phyloP scores from a whole-genome alignment of 1,140 invertebrate species.

The Coptotermes formosanus region DNA sequence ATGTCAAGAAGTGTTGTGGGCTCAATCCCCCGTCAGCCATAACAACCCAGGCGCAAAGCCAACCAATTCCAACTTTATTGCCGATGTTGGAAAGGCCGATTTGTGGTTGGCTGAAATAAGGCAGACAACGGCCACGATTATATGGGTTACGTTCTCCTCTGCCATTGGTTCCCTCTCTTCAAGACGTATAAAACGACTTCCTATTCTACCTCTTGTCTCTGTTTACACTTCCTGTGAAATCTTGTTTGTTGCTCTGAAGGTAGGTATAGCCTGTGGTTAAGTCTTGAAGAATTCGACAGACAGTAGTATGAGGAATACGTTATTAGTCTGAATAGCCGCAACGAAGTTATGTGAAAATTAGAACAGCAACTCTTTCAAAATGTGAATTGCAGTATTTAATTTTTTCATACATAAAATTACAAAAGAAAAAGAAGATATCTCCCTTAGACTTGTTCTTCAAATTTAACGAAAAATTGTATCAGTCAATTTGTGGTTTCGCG shows the following conservation, averaged over 20 bases:
- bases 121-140: too few relatives aligned
- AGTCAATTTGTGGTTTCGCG: too few relatives aligned
- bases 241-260: not conserved
- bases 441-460: too few relatives aligned
- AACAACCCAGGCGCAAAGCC: conserved; percentile 28
- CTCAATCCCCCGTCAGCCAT: conserved; percentile 32
- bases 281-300: not conserved
- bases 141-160: too few relatives aligned
- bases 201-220: not conserved
- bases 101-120: conserved; percentile 29
- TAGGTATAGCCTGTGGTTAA: not conserved
- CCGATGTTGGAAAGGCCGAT: conserved; percentile 21
- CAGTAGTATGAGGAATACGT: too few relatives aligned
- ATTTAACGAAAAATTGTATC: too few relatives aligned
- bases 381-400: too few relatives aligned
- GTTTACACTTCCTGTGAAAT: not conserved
- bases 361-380: too few relatives aligned
- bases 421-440: too few relatives aligned
- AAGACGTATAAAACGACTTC: not conserved
- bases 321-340: too few relatives aligned
- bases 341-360: too few relatives aligned
- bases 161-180: not conserved
- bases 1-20: conserved; percentile 30
- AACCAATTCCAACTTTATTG: conserved; percentile 33
- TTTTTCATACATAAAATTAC: too few relatives aligned